Evolutionary conservation across 2,113 vertebrate genomes (phyloP), one percentile per base, ranked within the genome.

Genomic region (Typhlomys cinereus): DNA sequence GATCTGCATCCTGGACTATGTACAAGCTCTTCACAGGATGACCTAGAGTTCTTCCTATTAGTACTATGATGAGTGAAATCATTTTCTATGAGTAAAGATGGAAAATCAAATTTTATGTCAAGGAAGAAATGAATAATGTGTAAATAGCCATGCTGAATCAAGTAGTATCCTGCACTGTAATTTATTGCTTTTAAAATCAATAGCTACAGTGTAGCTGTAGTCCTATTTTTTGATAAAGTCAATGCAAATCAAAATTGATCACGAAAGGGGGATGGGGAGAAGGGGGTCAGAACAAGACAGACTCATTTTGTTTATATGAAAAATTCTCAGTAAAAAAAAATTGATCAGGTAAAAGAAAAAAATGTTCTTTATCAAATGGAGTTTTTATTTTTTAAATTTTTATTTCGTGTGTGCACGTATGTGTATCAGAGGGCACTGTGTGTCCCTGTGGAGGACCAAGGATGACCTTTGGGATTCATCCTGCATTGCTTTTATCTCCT

Each of bases 31-130:
- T 73, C 86, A 93, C 75, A 90, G 78, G 82, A 95, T 85, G 69
- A 93, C 93, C 95, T 83, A 80, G 88, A n/a, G 91, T 95, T 89
- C 85, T 88, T 96, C 89, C 91, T 91, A 73, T 89, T 75, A 88
- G 54, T 69, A 90, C 69, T 90, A 94, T n/a, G 52, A 89, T 83
- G 79, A 97, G 73, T 62, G 92, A 91, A 94, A n/a, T 39, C 25
- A 89, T 91, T 62, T 66, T 87, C 54, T 94, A 76, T 46, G 75
- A 94, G 79, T 12, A 95, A 50, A n/a, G 29, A 86, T 87, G 69
- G 50, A 73, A 95, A 93, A 94, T 84, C 57, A 85, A 92, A 93
- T 64, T 91, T 92, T 93, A 83, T 41, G 41, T 80, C 34, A 66
- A 27, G 34, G 34, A 73, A 79, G 78, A 92, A 71, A 89, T 31